Evolutionary conservation across 2,113 vertebrate genomes (phyloP).

Genomic region (Acinonyx jubatus): DNA sequence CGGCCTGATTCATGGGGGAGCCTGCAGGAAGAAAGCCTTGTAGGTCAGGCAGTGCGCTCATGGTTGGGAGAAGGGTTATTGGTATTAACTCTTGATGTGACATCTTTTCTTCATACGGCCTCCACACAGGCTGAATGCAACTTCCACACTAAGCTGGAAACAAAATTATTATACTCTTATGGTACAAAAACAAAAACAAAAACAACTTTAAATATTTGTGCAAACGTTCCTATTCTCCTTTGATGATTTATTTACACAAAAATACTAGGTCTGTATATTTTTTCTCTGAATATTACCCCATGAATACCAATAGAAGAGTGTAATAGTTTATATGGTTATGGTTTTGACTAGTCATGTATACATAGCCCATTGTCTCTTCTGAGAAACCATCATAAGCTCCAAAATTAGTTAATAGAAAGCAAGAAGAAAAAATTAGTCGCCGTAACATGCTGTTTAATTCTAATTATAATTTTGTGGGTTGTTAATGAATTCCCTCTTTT

Average conservation of each 20-base stretch:
- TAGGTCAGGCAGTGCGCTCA: rapidly evolving
- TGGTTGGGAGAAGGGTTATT: not conserved
- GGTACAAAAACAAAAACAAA: not conserved
- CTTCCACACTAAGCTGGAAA: not conserved
- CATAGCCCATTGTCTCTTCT: not conserved
- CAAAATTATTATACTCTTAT: not conserved
- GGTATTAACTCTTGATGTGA: not conserved
- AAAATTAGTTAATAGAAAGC: not conserved
- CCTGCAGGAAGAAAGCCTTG: not conserved
- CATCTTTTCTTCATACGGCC: not conserved
- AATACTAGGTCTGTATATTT: not conserved
- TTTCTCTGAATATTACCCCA: not conserved
- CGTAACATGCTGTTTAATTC: not conserved
- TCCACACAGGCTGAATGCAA: not conserved
- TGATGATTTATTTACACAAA: not conserved
- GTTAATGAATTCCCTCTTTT: not conserved
- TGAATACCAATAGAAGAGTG: not conserved
- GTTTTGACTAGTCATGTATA: not conserved
- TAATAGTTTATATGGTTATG: not conserved
- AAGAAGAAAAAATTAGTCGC: not conserved
- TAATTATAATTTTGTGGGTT: not conserved
- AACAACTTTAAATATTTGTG: not conserved
- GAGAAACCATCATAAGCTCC: not conserved
- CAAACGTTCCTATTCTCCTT: not conserved
- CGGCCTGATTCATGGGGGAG: not conserved